Base-by-base conservation (phyloP, 1,140 invertebrate species). In the Zaprionus ghesquierei region DNA sequence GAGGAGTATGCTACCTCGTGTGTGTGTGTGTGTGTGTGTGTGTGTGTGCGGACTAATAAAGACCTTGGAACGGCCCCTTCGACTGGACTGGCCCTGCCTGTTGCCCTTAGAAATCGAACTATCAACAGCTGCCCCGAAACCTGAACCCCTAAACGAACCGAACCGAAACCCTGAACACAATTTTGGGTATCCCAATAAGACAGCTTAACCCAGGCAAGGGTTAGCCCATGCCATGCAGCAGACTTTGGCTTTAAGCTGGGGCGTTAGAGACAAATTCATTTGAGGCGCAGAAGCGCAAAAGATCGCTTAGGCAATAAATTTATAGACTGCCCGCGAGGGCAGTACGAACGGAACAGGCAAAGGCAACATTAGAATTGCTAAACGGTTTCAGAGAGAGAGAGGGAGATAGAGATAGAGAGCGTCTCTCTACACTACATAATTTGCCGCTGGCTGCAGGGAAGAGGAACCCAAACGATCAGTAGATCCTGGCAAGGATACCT, bases 201-300 rank as follows among this genome's bases (percentile, higher is more conserved):
- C 63, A 31, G 46, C 64, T 29, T 38, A 23, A 50, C 66, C 23
- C 25, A 27, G 35, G 23, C 13, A 46, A 46, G 9, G 33, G 13
- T 0, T 35, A 35, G 33, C n/a, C n/a, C 9, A n/a, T 3, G 4
- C 10, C 1, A 9, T 3, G 6, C 5, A 35, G 33, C 5, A 3
- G 10, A 13, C 18, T 18, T 46, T 46, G 18, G 41, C 41, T 46
- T 46, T 23, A 51, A 23, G 55, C 50, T 73, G 56, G 87, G 87
- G 86, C 81, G 81, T 90, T 90, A 90, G 87, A 90, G 87, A 90
- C 87, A 90, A 90, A 90, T 90, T 90, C 79, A 90, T 90, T 87
- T 90, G 75, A 81, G 70, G 70, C 55, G 55, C 55, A 54, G 76
- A 38, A n/a, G 29, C 29, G 29, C 29, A 31, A 33, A 33, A 12